Evolutionary conservation across 1,140 invertebrate genomes (phyloP).

Genomic region (Sycophila sp.): DNA sequence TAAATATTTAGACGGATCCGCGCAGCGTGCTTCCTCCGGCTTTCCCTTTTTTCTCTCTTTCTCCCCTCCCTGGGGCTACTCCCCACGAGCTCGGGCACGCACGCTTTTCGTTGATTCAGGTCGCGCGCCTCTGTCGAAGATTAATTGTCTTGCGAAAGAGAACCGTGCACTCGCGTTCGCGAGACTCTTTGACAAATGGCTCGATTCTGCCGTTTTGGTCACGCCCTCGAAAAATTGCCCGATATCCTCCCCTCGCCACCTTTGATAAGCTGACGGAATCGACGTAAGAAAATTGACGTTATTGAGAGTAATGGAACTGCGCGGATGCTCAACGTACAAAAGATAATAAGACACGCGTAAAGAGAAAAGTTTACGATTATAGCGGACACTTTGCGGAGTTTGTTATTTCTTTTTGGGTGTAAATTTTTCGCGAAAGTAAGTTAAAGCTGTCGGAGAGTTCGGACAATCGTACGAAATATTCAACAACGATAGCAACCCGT

Average conservation of each 20-base stretch:
- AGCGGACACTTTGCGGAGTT: no score
- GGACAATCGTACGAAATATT: no score
- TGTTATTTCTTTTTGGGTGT: no score
- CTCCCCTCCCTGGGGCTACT: neutral
- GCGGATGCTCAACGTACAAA: no score
- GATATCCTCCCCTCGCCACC: neutral
- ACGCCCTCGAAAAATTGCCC: neutral
- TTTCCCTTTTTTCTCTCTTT: neutral
- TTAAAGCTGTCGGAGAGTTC: no score
- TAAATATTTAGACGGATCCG: slow-evolving; percentile 23
- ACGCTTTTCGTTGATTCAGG: neutral
- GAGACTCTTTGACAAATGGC: neutral
- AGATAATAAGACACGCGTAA: no score
- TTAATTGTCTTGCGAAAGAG: neutral
- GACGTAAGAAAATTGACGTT: no score
- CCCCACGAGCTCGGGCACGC: neutral
- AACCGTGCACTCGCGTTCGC: neutral
- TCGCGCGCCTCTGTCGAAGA: neutral
- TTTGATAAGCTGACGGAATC: no score
- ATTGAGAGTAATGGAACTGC: no score
- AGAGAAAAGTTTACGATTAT: no score
- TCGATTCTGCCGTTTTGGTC: neutral
- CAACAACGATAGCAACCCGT: no score
- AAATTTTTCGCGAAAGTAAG: no score
- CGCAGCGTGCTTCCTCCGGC: neutral